Evolutionary conservation across 2,113 vertebrate genomes (phyloP).

Genomic region (Leiothrix lutea): DNA sequence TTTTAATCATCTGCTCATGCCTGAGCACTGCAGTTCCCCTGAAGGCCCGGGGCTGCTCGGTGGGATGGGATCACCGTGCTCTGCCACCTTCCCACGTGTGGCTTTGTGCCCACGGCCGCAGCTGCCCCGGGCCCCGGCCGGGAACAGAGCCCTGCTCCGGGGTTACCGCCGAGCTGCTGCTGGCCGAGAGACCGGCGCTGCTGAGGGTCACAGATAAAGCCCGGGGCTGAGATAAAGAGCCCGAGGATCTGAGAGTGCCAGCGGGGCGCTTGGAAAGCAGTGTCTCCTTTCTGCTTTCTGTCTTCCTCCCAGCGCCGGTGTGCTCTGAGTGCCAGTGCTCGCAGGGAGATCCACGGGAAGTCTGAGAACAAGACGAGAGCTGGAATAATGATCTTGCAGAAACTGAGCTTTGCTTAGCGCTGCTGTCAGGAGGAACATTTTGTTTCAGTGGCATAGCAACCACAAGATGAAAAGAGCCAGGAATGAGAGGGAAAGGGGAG

Average conservation of each 20-base stretch:
- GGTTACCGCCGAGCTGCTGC: not conserved
- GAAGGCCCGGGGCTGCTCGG: fast-evolving
- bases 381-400: not conserved
- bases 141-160: not conserved
- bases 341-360: not conserved
- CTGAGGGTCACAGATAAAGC: not conserved
- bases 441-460: not conserved
- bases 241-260: not conserved
- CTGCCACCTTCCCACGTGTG: fast-evolving
- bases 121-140: not conserved
- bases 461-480: not conserved
- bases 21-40: fast-evolving
- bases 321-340: fast-evolving
- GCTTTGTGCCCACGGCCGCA: not conserved
- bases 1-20: not conserved
- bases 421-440: not conserved
- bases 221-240: not conserved
- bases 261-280: not conserved
- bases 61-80: fast-evolving
- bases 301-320: fast-evolving
- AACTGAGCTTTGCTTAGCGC: not conserved
- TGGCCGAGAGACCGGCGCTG: fast-evolving
- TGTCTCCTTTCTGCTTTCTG: not conserved
- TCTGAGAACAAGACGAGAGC: not conserved
- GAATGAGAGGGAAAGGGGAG: not conserved